Evolutionary conservation across 2,888 invertebrate species (phyloP), one percentile per base, ranked within the genome.

Genomic region (Nomada ferruginata): DNA sequence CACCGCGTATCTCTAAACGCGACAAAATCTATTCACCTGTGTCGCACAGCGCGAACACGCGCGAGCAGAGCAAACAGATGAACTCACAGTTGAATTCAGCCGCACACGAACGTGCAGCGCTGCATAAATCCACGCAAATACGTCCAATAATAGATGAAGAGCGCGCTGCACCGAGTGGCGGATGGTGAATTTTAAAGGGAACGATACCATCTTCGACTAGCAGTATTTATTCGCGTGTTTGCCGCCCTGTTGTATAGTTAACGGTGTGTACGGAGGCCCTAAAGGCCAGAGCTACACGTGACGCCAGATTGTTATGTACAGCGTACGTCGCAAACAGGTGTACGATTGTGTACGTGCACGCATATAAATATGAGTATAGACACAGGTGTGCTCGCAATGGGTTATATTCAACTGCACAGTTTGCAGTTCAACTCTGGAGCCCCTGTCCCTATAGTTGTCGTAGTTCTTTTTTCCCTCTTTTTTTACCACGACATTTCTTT

Each of bases 311-410:
- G 71, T 73, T 53, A 50, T 53, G 29, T 29, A 47, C 53, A 53
- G 13, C 60, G 11, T 36, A 3, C 23, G 9, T 10, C 66, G 18
- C 52, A 23, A 36, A 68, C 63, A 63, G 68, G 68, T 47, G 72
- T 66, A n/a, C 44, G 11, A 9, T 2, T 20, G 66, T 63, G 36
- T 53, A 53, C 5, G 53, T 57, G 47, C 42, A 66, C 59, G 36
- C 59, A 50, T 64, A 60, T 65, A 77, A 77, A 77, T 65, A 59
- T 26, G 26, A 20, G 20, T 61, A 42, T 55, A n/a, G 63, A 79
- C 78, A 75, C 78, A 75, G 68, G 63, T 69, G 68, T 50, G 55
- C 13, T 52, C 23, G 3, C 26, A 66, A 23, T 18, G 26, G 52
- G 20, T 2, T 47, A 36, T 55, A 61, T 47, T 20, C 26, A 29